Conservation (phyloP, 2,113 vertebrate genomes). For the Barbus barbus region DNA sequence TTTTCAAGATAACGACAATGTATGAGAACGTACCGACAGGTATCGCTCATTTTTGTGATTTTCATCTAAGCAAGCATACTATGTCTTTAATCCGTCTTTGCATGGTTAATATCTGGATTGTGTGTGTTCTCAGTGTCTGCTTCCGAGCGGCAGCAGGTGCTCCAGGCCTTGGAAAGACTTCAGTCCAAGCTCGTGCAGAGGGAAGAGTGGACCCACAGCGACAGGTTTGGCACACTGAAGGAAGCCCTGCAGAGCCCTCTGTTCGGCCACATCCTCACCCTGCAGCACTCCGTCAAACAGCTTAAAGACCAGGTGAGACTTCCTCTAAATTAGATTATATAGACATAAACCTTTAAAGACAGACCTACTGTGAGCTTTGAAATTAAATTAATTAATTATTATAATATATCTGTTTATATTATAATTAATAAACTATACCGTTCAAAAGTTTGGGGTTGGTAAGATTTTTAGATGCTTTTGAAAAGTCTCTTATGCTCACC, state of each 20-base stretch:
- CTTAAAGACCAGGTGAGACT: conserved; percentile 85
- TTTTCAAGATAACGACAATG: conserved; percentile 59
- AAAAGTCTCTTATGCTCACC: too few species aligned
- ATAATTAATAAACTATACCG: too few species aligned
- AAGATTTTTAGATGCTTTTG: too few species aligned
- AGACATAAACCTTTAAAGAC: too few species aligned
- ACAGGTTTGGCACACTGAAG: conserved; percentile 76
- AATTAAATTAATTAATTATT: too few species aligned
- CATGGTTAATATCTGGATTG: conserved; percentile 7
- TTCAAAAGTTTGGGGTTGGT: too few species aligned
- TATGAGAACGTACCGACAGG: conserved; percentile 75
- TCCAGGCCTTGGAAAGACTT: conserved; percentile 88
- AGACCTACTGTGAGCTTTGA: neutral
- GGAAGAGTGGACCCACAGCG: conserved; percentile 85
- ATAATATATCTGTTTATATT: too few species aligned
- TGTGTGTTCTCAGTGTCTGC: conserved; percentile 61
- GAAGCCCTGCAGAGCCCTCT: conserved; percentile 87
- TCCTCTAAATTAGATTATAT: neutral
- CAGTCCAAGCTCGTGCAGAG: conserved; percentile 83
- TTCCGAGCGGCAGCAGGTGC: conserved; percentile 87
- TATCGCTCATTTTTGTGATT: conserved; percentile 39
- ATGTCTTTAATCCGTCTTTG: neutral
- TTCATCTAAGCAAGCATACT: neutral
- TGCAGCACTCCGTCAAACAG: conserved; percentile 93
- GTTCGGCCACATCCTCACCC: conserved; percentile 90